Evolutionary conservation across 2,888 invertebrate genomes (phyloP), one percentile per base, ranked within the genome.

Genomic region (Abscondita cerata): DNA sequence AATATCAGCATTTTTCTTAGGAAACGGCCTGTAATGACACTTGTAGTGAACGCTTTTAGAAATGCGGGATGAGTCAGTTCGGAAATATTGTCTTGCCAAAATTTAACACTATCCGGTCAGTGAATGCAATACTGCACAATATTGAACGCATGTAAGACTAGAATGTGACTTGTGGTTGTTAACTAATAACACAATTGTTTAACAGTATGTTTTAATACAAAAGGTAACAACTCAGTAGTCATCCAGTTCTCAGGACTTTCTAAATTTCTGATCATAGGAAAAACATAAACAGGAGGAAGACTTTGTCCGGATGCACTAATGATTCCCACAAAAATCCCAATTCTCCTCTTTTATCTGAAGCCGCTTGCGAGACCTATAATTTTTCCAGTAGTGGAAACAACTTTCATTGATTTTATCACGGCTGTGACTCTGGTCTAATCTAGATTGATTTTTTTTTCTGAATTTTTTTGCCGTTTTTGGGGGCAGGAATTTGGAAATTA

Each of bases 281-380:
- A 66, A n/a, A n/a, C n/a, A n/a, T n/a, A n/a, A n/a, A n/a, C n/a
- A 11, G 76, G 76, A n/a, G 75, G 75, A 20, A 76, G 72, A 5
- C 72, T 71, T 55, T 75, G 73, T 56, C 70, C 73, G 48, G 63
- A 65, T 40, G 72, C 72, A 25, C 67, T 74, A 50, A 69, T 73
- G 20, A 77, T 76, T 52, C 68, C 64, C 6, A 73, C 69, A 33
- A 79, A 63, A 34, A 77, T 78, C 0, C 73, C 3, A 64, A 76
- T 8, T 75, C 73, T 0, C 78, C 78, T 25, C 76, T 66, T 67
- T 80, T 78, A 0, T 72, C 74, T n/a, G 77, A 76, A 1, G 75
- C 75, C 0, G 76, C 8, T 52, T 75, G 64, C 8, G 75, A 76
- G 0, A 78, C 75, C 63, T 77, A 75, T 64, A n/a, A 71, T 70